Percentiles rank a stretch among this genome's conserved stretches.
Evolutionary conservation across 2,797 vertebrate genomes (phyloP).

Genomic region (Coilia nasus): DNA sequence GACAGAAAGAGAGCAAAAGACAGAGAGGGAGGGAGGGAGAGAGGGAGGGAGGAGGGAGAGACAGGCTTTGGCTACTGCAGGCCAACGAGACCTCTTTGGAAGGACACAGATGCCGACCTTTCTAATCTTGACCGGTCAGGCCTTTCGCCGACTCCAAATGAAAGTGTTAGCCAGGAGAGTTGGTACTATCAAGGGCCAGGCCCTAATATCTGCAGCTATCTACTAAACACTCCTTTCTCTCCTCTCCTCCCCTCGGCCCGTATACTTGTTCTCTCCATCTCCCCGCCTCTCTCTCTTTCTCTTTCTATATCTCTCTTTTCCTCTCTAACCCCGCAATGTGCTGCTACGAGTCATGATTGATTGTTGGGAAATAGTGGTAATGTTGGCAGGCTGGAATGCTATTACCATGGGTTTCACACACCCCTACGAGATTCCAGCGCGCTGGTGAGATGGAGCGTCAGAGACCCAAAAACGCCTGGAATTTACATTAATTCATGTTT

Average conservation of each 20-base stretch:
- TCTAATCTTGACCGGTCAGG: conserved; percentile 41
- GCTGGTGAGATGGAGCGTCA: conserved; percentile 70
- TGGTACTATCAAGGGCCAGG: conserved; percentile 47
- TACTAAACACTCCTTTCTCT: conserved; percentile 38
- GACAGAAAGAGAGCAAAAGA: neutral
- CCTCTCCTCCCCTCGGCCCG: conserved; percentile 36
- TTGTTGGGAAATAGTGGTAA: conserved; percentile 73
- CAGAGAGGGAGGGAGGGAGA: neutral
- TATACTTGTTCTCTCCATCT: neutral
- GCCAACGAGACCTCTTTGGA: neutral
- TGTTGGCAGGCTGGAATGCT: conserved; percentile 74
- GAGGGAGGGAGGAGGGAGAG: neutral
- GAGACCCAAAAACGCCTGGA: conserved; percentile 72
- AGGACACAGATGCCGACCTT: neutral
- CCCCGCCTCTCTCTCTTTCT: conserved; percentile 1
- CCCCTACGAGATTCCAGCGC: conserved; percentile 76
- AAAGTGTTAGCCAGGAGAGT: conserved; percentile 44
- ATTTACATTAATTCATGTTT: conserved; percentile 77
- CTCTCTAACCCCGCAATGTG: conserved; percentile 51
- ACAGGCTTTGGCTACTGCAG: neutral
- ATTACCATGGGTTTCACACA: conserved; percentile 75
- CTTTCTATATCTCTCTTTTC: conserved; percentile 1
- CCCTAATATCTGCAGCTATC: conserved; percentile 59
- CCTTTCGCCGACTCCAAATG: conserved; percentile 40
- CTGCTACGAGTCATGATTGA: conserved; percentile 68